These are phyloP conservation scores for Phengaris alcon DNA, from an alignment of 2,888 invertebrate species.

Conservation along the genomic window DNA sequence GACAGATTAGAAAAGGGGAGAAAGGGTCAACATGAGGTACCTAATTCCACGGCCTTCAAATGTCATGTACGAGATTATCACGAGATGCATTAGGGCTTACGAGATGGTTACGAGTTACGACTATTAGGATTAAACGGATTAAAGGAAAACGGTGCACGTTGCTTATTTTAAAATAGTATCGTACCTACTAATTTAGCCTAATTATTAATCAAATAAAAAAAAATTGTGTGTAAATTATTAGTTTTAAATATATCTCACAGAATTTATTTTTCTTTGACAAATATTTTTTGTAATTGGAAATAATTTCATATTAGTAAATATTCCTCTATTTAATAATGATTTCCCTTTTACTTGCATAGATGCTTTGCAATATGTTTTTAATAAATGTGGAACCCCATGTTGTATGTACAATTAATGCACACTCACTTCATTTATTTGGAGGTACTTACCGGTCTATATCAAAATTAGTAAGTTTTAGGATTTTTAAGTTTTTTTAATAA, in stretches of 20 bases:
- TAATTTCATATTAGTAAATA: neutral
- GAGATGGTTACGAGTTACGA: no score
- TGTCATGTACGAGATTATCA: neutral
- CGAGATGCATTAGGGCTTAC: neutral
- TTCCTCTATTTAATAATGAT: neutral
- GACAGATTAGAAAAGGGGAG: conserved; percentile 8
- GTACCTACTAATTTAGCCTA: no score
- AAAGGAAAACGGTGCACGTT: neutral
- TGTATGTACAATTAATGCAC: neutral
- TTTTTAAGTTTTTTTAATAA: neutral
- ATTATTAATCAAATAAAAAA: no score
- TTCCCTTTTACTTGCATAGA: neutral
- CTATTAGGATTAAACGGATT: neutral
- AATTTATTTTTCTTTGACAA: no score
- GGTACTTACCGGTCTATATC: conserved; percentile 4
- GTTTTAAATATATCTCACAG: no score
- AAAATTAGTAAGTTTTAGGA: neutral
- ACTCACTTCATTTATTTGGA: neutral
- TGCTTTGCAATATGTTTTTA: neutral
- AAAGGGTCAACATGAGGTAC: conserved; percentile 6
- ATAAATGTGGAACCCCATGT: neutral
- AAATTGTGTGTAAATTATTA: no score
- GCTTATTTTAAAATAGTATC: neutral
- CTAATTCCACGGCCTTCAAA: conserved; percentile 11
- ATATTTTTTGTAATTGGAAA: neutral